These are phyloP conservation scores for Antheraea yamamai DNA, from an alignment of 2,888 invertebrate species.

Conservation along the genomic window DNA sequence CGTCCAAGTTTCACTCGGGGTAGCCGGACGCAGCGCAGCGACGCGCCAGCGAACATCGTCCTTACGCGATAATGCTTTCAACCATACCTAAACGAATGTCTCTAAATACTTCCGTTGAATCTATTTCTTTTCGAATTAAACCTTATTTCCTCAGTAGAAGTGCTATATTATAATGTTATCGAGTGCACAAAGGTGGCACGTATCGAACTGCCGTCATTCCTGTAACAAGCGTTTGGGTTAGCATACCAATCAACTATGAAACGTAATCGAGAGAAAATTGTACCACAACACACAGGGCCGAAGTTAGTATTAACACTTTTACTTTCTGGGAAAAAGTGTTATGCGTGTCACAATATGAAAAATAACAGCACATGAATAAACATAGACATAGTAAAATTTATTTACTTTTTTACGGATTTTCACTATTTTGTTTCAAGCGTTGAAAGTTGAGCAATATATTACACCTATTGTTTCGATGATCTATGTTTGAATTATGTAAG, in stretches of 20 bases:
- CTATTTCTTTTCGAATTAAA: conserved; percentile 31
- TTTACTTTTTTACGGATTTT: neutral
- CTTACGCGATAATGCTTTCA: conserved; percentile 69
- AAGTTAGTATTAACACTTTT: conserved; percentile 29
- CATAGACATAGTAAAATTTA: no score
- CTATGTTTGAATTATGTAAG: neutral
- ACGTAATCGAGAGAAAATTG: conserved; percentile 79
- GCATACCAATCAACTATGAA: conserved; percentile 67
- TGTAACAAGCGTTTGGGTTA: conserved; percentile 62
- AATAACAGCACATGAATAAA: no score
- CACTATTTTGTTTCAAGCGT: neutral
- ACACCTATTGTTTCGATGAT: neutral
- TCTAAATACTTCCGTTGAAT: conserved; percentile 47
- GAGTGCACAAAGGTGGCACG: conserved; percentile 45
- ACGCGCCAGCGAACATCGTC: conserved; percentile 48
- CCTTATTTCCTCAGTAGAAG: conserved; percentile 38
- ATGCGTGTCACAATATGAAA: neutral
- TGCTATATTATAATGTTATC: conserved; percentile 30
- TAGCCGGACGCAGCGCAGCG: conserved; percentile 57
- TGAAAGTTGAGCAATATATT: neutral
- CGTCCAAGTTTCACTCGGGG: conserved; percentile 69
- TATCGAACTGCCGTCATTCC: conserved; percentile 68
- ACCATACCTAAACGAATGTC: conserved; percentile 56
- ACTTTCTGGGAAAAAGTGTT: conserved; percentile 8
- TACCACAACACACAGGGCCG: conserved; percentile 55